Evolutionary conservation across 2,888 invertebrate genomes (phyloP), one percentile per base, ranked within the genome.

Genomic region (Nasonovia ribisnigri): DNA sequence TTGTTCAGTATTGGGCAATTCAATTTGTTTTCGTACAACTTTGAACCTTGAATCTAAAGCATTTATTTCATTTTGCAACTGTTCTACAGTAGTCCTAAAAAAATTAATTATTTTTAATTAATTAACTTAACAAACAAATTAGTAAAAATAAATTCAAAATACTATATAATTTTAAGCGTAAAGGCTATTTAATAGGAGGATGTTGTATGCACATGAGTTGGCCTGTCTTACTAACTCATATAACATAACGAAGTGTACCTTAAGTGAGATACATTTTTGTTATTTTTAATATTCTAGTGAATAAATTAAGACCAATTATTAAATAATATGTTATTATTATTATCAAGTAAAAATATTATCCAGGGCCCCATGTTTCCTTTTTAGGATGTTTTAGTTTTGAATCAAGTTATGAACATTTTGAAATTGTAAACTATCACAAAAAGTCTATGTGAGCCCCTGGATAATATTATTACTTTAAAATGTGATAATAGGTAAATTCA

Each of bases 1-100:
- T 42, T 96, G 96, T 95, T 98, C 98, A 0, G 98, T 98, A 36
- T 97, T 96, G 0, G 97, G 97, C 92, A 97, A 96, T 95, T 97
- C 97, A 92, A 98, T 97, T 96, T 99, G 98, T 95, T 97, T 97
- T 95, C 97, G 97, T 88, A 99, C 97, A 95, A 97, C 97, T 94
- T 97, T 97, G 90, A 99, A 98, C 95, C 98, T 97, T 36, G 96
- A 96, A 94, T 98, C 98, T 94, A 99, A 96, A 20, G 98, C 97
- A 95, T 97, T 97, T 95, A 98, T 98, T 96, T 99, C 99, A 95
- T 98, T 98, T 95, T 97, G 97, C 48, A 99, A 96, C 96, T 98
- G 98, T 95, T 99, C 99, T 60, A 98, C 97, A 88, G 98, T 98
- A 42, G 98, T 98, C 96, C 98, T 98, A 95, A 51, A 96, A 96